phyloP scores from a whole-genome alignment of 2,113 vertebrate genomes.

The Myrmecobius fasciatus region DNA sequence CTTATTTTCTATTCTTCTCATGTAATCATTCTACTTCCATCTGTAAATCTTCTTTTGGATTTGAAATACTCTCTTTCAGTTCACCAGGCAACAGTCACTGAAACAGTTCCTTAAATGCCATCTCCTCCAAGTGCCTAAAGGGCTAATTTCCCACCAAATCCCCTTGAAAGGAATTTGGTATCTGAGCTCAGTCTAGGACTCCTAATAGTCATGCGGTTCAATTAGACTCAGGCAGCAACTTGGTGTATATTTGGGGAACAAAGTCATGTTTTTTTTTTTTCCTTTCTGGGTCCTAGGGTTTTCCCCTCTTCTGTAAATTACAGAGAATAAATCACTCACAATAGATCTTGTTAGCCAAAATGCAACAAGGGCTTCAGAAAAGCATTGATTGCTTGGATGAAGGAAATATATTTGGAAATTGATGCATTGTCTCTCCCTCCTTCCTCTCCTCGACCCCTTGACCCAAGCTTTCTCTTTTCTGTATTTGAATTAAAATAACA shows the following conservation, averaged over 20 bases:
- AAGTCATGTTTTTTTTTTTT: constrained; percentile 17
- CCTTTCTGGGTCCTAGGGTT: neutral
- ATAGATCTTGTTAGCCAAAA: neutral
- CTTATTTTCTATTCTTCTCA: constrained; percentile 17
- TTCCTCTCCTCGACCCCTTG: neutral
- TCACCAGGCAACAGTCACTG: neutral
- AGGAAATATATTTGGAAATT: constrained; percentile 36
- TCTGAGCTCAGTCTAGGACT: neutral
- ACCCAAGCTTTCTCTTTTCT: constrained; percentile 1
- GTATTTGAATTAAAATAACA: constrained; percentile 59
- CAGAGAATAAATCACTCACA: constrained; percentile 2
- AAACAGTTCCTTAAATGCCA: neutral
- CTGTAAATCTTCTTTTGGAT: neutral
- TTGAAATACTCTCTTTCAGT: neutral
- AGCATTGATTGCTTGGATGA: constrained; percentile 10
- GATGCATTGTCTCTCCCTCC: constrained; percentile 11
- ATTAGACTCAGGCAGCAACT: constrained; percentile 17
- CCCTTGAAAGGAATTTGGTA: neutral
- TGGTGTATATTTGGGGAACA: constrained; percentile 22
- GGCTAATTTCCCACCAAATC: constrained; percentile 9
- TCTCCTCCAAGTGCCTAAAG: constrained; percentile 9
- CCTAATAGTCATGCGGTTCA: neutral
- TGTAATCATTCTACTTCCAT: neutral
- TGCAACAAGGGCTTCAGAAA: neutral
- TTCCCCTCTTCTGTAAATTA: constrained; percentile 40